Evolutionary conservation across 1,140 invertebrate species (phyloP).

Genomic region (Ceratitis capitata): DNA sequence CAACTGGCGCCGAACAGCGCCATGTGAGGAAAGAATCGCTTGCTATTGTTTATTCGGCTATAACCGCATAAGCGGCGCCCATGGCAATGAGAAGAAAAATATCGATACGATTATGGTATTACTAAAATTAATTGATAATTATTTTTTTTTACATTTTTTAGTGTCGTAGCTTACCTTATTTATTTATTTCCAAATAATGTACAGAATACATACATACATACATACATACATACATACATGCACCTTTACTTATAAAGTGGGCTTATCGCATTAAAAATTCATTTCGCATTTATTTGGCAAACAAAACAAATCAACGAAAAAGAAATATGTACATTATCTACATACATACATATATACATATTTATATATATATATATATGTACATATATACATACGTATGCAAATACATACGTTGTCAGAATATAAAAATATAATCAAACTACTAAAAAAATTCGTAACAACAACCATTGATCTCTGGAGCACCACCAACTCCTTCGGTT

Average conservation of each 20-base stretch:
- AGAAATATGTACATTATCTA: neutral
- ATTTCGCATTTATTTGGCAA: neutral
- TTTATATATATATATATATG: neutral
- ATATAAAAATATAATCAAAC: conserved; percentile 33
- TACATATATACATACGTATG: neutral
- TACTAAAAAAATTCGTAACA: neutral
- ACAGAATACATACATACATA: neutral
- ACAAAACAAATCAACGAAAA: neutral
- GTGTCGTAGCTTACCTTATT: too few species aligned
- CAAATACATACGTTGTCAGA: neutral
- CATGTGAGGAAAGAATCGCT: too few species aligned
- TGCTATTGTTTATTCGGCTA: too few species aligned
- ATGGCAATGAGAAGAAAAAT: too few species aligned
- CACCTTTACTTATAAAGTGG: too few species aligned
- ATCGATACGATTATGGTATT: too few species aligned
- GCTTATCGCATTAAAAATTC: neutral
- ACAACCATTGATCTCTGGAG: neutral
- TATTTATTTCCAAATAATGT: too few species aligned
- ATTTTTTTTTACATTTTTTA: too few species aligned
- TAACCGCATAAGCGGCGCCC: too few species aligned
- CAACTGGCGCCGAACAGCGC: too few species aligned
- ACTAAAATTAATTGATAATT: too few species aligned
- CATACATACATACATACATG: neutral
- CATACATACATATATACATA: neutral
- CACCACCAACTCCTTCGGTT: neutral